These are phyloP conservation scores for Hippocampus barbouri DNA, from an alignment of 2,113 vertebrate species.

Conservation along the genomic window DNA sequence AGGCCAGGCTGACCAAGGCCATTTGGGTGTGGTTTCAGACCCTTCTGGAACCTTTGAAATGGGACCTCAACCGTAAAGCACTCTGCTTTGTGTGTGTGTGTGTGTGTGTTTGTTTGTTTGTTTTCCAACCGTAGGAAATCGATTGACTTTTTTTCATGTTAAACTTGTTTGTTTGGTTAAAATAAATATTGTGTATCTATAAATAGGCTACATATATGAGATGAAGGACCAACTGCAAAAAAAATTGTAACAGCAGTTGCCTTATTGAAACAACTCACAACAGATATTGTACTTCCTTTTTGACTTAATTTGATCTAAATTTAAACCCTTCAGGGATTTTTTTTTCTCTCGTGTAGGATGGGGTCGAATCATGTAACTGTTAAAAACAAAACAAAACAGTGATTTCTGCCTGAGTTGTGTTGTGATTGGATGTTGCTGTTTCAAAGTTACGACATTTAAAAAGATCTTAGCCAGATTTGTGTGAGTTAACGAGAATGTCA, in stretches of 20 bases:
- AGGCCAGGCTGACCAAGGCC: no score
- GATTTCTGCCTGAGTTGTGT: slow-evolving; percentile 55
- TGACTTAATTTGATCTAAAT: slow-evolving; percentile 12
- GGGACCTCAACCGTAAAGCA: slow-evolving; percentile 5
- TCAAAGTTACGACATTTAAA: slow-evolving; percentile 33
- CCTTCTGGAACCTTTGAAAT: slow-evolving; percentile 1
- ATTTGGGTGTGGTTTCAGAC: no score
- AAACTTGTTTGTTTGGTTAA: background rate
- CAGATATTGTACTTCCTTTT: slow-evolving; percentile 18
- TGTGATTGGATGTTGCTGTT: slow-evolving; percentile 65
- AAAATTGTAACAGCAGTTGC: slow-evolving; percentile 25
- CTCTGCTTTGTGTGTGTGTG: background rate
- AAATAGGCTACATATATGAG: background rate
- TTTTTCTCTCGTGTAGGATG: background rate
- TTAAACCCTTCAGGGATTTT: slow-evolving; percentile 21
- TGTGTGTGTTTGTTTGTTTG: slow-evolving; percentile 4
- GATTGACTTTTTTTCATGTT: slow-evolving; percentile 8
- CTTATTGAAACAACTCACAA: slow-evolving; percentile 8
- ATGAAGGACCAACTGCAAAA: slow-evolving; percentile 63
- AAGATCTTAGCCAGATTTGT: slow-evolving; percentile 45
- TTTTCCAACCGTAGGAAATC: slow-evolving; percentile 34
- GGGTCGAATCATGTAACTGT: slow-evolving; percentile 31
- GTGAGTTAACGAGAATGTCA: slow-evolving; percentile 45
- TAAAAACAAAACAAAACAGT: slow-evolving; percentile 47
- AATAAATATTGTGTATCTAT: background rate